These are phyloP conservation scores for Drosophila arawakana DNA, from an alignment of 1,140 invertebrate species.

Conservation along the genomic window DNA sequence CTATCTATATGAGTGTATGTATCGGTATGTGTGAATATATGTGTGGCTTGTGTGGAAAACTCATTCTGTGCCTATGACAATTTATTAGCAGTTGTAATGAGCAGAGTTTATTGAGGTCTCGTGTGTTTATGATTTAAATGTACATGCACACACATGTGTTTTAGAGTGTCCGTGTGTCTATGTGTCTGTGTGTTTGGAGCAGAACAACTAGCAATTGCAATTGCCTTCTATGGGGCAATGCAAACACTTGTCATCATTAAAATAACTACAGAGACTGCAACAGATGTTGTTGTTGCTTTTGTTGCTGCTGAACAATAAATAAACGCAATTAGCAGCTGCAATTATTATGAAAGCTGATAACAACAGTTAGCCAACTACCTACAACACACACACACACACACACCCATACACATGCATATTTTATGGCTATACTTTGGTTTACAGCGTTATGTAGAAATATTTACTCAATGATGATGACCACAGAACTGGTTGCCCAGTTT, in stretches of 20 bases:
- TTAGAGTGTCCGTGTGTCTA: neutral
- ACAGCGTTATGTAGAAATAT: slow-evolving; percentile 22
- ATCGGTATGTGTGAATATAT: neutral
- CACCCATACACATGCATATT: slow-evolving; percentile 4
- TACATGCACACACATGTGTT: slow-evolving; percentile 52
- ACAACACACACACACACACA: neutral
- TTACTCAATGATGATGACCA: slow-evolving; percentile 20
- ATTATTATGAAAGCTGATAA: slow-evolving; percentile 80
- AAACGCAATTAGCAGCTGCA: slow-evolving; percentile 81
- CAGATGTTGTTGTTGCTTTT: slow-evolving; percentile 41
- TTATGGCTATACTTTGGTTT: slow-evolving; percentile 21
- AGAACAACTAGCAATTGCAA: slow-evolving; percentile 18
- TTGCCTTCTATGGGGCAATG: slow-evolving; percentile 52
- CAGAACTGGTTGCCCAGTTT: slow-evolving; percentile 39
- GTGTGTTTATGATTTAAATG: slow-evolving; percentile 79
- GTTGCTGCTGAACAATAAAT: slow-evolving; percentile 71
- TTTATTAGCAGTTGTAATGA: slow-evolving; percentile 81
- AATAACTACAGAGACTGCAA: slow-evolving; percentile 62
- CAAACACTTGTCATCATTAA: slow-evolving; percentile 82
- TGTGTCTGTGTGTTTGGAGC: neutral
- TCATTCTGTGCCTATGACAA: slow-evolving; percentile 52
- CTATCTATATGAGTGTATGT: neutral
- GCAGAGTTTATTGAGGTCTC: slow-evolving; percentile 72
- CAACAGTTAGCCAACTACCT: slow-evolving; percentile 33
- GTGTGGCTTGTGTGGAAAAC: slow-evolving; percentile 14